Evolutionary conservation across 2,888 invertebrate species (phyloP).

Genomic region (Sarcophaga caerulescens): DNA sequence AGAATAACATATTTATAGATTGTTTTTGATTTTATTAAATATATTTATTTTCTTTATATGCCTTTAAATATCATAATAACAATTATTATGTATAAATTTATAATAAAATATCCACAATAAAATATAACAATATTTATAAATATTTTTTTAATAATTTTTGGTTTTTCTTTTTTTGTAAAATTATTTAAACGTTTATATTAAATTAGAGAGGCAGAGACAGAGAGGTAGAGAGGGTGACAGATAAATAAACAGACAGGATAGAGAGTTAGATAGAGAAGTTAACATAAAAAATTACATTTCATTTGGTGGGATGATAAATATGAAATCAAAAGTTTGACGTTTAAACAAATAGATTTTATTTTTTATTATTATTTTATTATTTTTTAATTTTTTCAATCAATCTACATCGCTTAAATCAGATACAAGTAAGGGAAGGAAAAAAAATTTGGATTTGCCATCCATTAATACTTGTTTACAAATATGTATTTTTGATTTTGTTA

Average conservation of each 20-base stretch:
- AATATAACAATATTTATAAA: slow-evolving; percentile 37
- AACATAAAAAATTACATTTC: slow-evolving; percentile 24
- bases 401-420: slow-evolving; percentile 11
- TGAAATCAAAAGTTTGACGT: background rate
- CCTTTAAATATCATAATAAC: no score
- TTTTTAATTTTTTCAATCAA: background rate
- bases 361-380: no score
- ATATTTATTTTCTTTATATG: background rate
- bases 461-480: no score
- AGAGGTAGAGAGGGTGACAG: background rate
- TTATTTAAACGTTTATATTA: slow-evolving; percentile 39
- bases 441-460: no score
- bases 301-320: slow-evolving; percentile 9
- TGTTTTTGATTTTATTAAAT: background rate
- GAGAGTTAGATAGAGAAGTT: background rate
- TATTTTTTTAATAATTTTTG: background rate
- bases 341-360: background rate
- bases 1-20: background rate
- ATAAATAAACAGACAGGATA: background rate
- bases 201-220: slow-evolving; percentile 16
- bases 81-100: background rate
- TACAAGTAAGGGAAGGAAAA: no score
- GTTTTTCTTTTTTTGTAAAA: background rate
- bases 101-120: slow-evolving; percentile 42
- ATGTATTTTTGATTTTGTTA: no score